Evolutionary conservation across 1,140 invertebrate genomes (phyloP), one percentile per base, ranked within the genome.

Genomic region (Diprion similis): DNA sequence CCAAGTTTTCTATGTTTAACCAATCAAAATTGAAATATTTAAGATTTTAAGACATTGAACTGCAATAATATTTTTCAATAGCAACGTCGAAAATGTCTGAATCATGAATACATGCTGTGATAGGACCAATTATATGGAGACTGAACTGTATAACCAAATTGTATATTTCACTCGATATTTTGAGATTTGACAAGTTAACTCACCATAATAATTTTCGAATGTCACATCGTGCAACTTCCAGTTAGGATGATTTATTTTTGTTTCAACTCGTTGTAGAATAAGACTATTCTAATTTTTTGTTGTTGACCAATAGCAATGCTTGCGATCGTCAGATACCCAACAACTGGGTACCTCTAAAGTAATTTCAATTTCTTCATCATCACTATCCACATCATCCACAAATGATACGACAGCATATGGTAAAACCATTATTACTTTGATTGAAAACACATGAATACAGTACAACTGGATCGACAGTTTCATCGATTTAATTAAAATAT

Each of bases 401-500:
- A 51, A 51, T 51, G 48, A 51, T 51, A 51, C 48, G 48, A 51
- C 48, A 15, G 48, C 48, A 51, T 51, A 51, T 51, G 48, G 48
- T 51, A 51, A 15, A 15, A 51, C 48, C 48, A 51, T 51, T 51
- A 10, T 51, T 15, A 51, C 10, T 51, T 51, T 51, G 10, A 10
- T 15, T 51, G 48, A 15, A 51, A 51, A n/a, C n/a, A n/a, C n/a
- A n/a, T n/a, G n/a, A n/a, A n/a, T n/a, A n/a, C n/a, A n/a, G n/a
- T n/a, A n/a, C n/a, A n/a, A n/a, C n/a, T n/a, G n/a, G n/a, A n/a
- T n/a, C n/a, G n/a, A n/a, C n/a, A n/a, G n/a, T n/a, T n/a, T n/a
- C n/a, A n/a, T n/a, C n/a, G n/a, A n/a, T n/a, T n/a, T n/a, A n/a
- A n/a, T n/a, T n/a, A n/a, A n/a, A n/a, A n/a, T n/a, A n/a, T n/a